Conservation (phyloP, 2,113 vertebrate species). For the Podarcis cretensis region DNA sequence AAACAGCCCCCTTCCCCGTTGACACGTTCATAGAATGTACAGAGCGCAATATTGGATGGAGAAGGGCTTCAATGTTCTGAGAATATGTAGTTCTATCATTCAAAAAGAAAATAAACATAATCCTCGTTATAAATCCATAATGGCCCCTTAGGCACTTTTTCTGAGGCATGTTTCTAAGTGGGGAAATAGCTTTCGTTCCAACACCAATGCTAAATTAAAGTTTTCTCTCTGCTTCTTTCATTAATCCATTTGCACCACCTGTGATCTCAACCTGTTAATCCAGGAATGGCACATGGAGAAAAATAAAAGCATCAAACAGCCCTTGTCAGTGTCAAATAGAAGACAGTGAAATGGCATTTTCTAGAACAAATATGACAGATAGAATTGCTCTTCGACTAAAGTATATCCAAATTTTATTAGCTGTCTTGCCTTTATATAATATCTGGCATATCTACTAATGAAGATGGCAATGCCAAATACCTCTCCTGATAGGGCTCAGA, state of each 20-base stretch:
- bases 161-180: constrained; percentile 32
- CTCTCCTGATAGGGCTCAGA: neutral
- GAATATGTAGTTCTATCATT: neutral
- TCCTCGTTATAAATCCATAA: neutral
- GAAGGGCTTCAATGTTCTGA: neutral
- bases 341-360: constrained; percentile 17
- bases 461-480: neutral
- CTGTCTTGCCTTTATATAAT: neutral
- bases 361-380: constrained; percentile 28
- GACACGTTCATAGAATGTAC: neutral
- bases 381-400: constrained; percentile 64
- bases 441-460: constrained; percentile 38
- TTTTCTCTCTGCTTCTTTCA: constrained; percentile 26
- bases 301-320: constrained; percentile 58
- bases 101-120: neutral
- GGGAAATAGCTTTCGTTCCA: constrained; percentile 26
- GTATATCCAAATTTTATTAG: constrained; percentile 61
- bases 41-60: neutral
- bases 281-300: constrained; percentile 36
- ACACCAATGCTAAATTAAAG: constrained; percentile 42
- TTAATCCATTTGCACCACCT: constrained; percentile 57
- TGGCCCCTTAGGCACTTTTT: neutral
- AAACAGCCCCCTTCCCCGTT: neutral
- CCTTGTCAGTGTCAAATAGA: constrained; percentile 32
- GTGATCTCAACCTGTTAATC: constrained; percentile 21